phyloP scores from a whole-genome alignment of 1,140 invertebrate species.

The Solen grandis region DNA sequence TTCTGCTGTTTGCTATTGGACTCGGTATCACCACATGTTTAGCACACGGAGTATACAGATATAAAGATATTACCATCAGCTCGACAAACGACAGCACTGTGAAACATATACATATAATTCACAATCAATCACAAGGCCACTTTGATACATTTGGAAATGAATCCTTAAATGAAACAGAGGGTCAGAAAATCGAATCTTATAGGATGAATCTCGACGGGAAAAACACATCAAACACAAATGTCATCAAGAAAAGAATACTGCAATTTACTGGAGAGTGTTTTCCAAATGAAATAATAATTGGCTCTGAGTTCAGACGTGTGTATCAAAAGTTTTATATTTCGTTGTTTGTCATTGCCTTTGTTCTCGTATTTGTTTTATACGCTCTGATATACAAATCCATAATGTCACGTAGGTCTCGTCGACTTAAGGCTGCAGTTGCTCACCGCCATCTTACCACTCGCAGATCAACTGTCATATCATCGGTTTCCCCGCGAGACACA shows the following conservation, averaged over 20 bases:
- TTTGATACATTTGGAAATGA: not conserved
- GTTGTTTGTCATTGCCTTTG: constrained; percentile 69
- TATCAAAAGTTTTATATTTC: constrained; percentile 74
- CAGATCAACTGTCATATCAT: constrained; percentile 5
- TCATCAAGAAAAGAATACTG: not conserved
- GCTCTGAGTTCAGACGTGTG: constrained; percentile 45
- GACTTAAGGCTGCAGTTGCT: constrained; percentile 53
- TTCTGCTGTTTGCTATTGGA: constrained; percentile 69
- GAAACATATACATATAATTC: too few relatives aligned
- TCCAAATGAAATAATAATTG: constrained; percentile 59
- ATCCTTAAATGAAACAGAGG: not conserved
- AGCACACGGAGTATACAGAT: constrained; percentile 65
- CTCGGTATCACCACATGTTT: constrained; percentile 74
- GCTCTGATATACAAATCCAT: constrained; percentile 73
- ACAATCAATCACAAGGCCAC: not conserved
- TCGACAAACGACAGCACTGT: not conserved
- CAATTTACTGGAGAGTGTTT: constrained; percentile 58
- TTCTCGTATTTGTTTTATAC: constrained; percentile 72
- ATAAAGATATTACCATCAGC: not conserved
- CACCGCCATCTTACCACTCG: constrained; percentile 25
- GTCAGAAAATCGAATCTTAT: too few relatives aligned
- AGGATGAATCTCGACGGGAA: not conserved
- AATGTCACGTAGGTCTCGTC: constrained; percentile 55
- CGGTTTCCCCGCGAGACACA: constrained; percentile 14
- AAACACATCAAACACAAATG: not conserved